Evolutionary conservation across 2,888 invertebrate species (phyloP), one percentile per base, ranked within the genome.

Genomic region (Oscheius sp.): DNA sequence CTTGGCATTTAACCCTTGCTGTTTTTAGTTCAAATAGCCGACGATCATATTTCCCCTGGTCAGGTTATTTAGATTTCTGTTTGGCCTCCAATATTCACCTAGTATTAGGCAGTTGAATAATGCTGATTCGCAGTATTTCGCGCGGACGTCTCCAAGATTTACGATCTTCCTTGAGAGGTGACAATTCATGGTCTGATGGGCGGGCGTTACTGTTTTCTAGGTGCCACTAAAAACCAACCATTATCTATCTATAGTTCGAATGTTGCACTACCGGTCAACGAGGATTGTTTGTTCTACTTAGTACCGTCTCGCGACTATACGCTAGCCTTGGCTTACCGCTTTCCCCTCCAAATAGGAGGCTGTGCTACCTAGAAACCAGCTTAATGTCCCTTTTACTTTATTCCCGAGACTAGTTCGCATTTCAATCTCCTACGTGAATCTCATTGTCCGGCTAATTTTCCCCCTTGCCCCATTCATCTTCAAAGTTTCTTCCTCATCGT

Each of bases 241-340:
- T 24, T 17, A 24, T 22, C 20, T 2, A 12, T 41, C 26, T 41
- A 44, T 17, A 28, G 59, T 59, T 59, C 59, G 41, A 59, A 59
- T 59, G 59, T 59, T 44, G 59, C 44, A 44, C 44, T 59, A 59
- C 59, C 59, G 59, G 59, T 59, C 59, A 59, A 24, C 41, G 41
- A 44, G 26, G 59, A 41, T 44, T 59, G 59, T 59, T 59, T 59
- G 59, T 59, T 59, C 59, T 59, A 59, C 59, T 38, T 24, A 38
- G 26, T 28, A 20, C 41, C 41, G 41, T 59, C 59, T 20, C 59
- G 59, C 41, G 54, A 54, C 59, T 59, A 59, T 59, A 59, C 44
- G 41, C 59, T 44, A 59, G 41, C 44, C 44, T 22, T 44, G 59
- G 44, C 59, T 59, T 41, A 30, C 59, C 59, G 41, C 59, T 59